phyloP scores from a whole-genome alignment of 2,113 vertebrate genomes.

The Hystrix brachyura region DNA sequence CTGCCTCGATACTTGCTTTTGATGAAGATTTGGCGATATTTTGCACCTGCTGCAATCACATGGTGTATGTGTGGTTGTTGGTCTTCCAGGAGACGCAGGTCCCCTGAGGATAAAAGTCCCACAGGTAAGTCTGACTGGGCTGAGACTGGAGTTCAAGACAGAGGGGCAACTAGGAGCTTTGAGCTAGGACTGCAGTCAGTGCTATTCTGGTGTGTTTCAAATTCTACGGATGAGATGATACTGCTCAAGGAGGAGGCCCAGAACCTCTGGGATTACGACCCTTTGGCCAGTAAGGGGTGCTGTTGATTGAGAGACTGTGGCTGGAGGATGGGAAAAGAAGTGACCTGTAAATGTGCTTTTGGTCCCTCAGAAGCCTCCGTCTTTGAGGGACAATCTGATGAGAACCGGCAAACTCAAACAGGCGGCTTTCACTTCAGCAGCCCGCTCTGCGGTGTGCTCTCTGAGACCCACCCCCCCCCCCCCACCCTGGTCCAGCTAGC shows the following conservation, averaged over 20 bases:
- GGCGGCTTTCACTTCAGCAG: background rate
- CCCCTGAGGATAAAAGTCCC: background rate
- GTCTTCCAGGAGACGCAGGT: background rate
- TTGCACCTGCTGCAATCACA: background rate
- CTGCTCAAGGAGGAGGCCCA: background rate
- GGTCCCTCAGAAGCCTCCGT: background rate
- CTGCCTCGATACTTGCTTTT: rapidly evolving
- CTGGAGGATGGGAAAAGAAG: background rate
- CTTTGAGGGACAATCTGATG: background rate
- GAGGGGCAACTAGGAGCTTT: background rate
- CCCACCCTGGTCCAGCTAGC: background rate
- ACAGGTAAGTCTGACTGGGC: background rate
- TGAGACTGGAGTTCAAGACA: background rate
- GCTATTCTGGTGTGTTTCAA: background rate
- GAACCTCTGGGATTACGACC: background rate
- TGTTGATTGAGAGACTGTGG: constrained; percentile 81
- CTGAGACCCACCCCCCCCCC: background rate
- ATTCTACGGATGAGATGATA: background rate
- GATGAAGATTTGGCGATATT: background rate
- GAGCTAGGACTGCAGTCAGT: background rate
- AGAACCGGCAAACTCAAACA: background rate
- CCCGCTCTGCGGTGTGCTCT: rapidly evolving
- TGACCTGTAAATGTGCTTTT: background rate
- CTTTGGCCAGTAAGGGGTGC: constrained; percentile 84
- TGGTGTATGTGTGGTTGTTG: background rate